These are phyloP conservation scores for Chionomys nivalis DNA, from an alignment of 2,113 vertebrate genomes.

Conservation along the genomic window DNA sequence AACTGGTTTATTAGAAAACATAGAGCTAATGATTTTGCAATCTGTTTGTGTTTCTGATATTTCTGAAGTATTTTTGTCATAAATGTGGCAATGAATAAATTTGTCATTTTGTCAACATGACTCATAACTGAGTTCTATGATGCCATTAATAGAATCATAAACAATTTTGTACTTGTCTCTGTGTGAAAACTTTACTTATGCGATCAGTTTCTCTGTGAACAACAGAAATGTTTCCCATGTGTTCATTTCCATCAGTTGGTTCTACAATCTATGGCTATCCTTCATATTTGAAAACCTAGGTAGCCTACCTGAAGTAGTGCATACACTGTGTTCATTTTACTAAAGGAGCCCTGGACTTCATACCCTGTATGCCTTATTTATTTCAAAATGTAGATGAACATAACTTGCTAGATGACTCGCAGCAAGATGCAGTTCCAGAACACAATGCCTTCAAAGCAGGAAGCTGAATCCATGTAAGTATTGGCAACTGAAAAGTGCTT, in stretches of 20 bases:
- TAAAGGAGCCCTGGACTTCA: background rate
- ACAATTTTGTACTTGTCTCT: background rate
- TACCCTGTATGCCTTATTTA: background rate
- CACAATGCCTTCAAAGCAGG: background rate
- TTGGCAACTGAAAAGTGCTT: background rate
- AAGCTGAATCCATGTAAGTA: background rate
- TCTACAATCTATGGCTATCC: background rate
- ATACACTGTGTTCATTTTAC: background rate
- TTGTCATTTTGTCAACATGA: slow-evolving; percentile 48
- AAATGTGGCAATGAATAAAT: slow-evolving; percentile 12
- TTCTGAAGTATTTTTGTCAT: slow-evolving; percentile 59
- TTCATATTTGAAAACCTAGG: background rate
- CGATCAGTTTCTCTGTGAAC: background rate
- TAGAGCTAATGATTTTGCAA: background rate
- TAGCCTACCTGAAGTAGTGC: background rate
- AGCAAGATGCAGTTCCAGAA: background rate
- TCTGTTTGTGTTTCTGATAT: background rate
- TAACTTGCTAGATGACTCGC: background rate
- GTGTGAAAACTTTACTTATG: slow-evolving; percentile 41
- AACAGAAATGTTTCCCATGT: background rate
- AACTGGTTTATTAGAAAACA: slow-evolving; percentile 38
- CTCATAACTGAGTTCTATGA: slow-evolving; percentile 39
- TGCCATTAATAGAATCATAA: slow-evolving; percentile 49
- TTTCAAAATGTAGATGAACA: background rate
- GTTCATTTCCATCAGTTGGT: background rate